phyloP scores from a whole-genome alignment of 2,888 invertebrate species.

The Megamerina dolium region DNA sequence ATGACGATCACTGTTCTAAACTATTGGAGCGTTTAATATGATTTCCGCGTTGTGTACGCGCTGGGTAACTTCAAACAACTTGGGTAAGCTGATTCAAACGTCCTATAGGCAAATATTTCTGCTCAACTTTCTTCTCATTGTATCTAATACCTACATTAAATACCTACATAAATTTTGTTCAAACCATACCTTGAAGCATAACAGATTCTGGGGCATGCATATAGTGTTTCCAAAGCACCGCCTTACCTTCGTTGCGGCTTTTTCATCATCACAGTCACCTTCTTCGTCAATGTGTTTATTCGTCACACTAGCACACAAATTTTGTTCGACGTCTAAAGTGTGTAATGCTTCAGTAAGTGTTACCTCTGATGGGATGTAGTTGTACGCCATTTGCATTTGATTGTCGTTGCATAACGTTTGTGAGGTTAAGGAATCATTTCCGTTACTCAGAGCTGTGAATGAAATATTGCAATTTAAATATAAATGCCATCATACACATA shows the following conservation, averaged over 20 bases:
- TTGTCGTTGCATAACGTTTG: conserved; percentile 20
- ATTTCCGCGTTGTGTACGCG: too few relatives aligned
- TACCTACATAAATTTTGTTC: conserved; percentile 47
- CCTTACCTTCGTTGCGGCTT: conserved; percentile 57
- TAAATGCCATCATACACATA: background rate
- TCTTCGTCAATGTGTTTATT: conserved; percentile 19
- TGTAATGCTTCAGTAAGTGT: too few relatives aligned
- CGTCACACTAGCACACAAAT: background rate
- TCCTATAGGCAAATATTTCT: too few relatives aligned
- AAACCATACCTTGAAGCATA: conserved; percentile 77
- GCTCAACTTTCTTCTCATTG: too few relatives aligned
- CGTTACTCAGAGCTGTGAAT: conserved; percentile 27
- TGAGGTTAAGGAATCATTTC: conserved; percentile 35
- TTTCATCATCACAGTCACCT: conserved; percentile 34
- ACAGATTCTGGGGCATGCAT: conserved; percentile 78
- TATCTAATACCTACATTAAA: too few relatives aligned
- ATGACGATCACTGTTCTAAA: too few relatives aligned
- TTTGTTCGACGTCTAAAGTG: conserved; percentile 5
- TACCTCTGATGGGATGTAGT: background rate
- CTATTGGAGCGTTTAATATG: too few relatives aligned
- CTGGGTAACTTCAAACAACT: too few relatives aligned
- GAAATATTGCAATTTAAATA: background rate
- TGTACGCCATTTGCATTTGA: conserved; percentile 2
- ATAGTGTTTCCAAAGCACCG: conserved; percentile 65
- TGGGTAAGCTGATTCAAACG: too few relatives aligned